These are phyloP conservation scores for Dipodomys stephensi DNA, from an alignment of 2,113 vertebrate genomes.

Conservation along the genomic window DNA sequence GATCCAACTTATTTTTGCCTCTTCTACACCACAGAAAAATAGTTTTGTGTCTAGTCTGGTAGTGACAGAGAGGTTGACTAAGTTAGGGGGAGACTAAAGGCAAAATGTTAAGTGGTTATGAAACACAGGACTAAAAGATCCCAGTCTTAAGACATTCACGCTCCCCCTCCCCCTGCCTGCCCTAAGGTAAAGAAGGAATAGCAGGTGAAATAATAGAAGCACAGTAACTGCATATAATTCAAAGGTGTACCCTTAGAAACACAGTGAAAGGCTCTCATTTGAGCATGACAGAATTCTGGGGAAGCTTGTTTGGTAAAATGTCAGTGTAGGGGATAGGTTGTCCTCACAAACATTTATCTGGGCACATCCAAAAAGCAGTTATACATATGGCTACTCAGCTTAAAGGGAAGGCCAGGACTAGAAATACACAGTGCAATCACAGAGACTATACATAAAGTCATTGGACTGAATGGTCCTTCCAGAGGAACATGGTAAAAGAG, in stretches of 20 bases:
- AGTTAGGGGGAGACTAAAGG: conserved; percentile 3
- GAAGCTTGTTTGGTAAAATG: neutral
- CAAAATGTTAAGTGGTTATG: neutral
- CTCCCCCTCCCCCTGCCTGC: neutral
- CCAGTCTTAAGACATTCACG: too few relatives aligned
- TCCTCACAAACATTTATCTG: neutral
- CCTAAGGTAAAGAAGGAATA: neutral
- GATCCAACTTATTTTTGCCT: neutral
- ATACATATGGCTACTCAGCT: neutral
- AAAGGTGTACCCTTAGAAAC: neutral
- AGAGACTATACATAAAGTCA: neutral
- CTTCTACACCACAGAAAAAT: neutral
- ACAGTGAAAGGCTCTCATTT: neutral
- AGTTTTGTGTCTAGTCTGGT: neutral
- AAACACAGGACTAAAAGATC: neutral
- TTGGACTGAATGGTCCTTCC: fast-evolving
- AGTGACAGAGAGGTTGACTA: neutral
- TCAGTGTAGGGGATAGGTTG: neutral
- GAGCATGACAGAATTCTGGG: neutral
- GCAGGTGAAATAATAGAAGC: neutral
- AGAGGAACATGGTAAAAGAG: neutral
- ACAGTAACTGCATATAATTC: neutral
- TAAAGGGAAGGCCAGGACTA: neutral
- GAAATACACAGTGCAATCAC: neutral
- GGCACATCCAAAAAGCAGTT: neutral